phyloP scores from a whole-genome alignment of 2,113 vertebrate genomes.

The Ellobius talpinus region DNA sequence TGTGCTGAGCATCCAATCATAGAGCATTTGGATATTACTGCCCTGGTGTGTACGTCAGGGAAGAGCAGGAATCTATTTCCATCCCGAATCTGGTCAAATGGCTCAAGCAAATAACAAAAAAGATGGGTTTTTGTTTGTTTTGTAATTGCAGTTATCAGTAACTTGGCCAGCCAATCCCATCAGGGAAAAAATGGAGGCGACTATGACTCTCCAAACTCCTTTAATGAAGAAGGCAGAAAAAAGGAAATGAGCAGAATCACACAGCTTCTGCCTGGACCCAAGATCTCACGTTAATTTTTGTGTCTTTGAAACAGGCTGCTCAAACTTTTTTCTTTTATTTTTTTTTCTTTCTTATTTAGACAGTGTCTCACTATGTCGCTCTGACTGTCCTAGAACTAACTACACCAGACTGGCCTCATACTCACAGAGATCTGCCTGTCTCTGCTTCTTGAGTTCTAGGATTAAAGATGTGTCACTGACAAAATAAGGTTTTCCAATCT shows the following conservation, averaged over 20 bases:
- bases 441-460: background rate
- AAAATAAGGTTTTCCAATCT: conserved; percentile 60
- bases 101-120: conserved; percentile 19
- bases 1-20: background rate
- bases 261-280: background rate
- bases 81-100: background rate
- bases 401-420: background rate
- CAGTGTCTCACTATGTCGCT: background rate
- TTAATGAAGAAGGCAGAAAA: background rate
- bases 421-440: background rate
- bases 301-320: conserved; percentile 58
- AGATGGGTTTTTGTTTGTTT: background rate
- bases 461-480: background rate
- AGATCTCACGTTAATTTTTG: conserved; percentile 52
- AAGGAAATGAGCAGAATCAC: background rate
- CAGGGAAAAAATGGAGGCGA: background rate
- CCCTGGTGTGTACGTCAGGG: background rate
- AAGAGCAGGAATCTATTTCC: background rate
- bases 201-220: background rate
- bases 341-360: background rate
- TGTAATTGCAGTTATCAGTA: background rate
- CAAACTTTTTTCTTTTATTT: background rate
- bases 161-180: background rate
- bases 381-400: background rate
- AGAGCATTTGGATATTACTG: background rate